Percentiles rank a stretch among this genome's conserved stretches.
These are phyloP conservation scores for Campaea margaritaria DNA, from an alignment of 2,888 invertebrate species.

Conservation along the genomic window DNA sequence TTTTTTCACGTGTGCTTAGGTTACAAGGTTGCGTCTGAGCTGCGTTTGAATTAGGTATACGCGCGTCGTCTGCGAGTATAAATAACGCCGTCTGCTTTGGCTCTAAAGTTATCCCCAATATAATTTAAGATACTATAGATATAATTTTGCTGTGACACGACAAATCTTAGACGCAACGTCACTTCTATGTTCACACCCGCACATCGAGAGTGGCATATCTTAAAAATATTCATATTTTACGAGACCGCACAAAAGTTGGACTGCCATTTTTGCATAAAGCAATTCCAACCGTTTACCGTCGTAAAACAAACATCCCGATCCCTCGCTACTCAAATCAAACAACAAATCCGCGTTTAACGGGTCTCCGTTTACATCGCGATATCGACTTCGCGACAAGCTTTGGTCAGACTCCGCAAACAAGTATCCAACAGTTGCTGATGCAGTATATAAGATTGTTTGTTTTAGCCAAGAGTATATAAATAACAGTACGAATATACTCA, in stretches of 20 bases:
- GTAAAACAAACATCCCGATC: conserved; percentile 21
- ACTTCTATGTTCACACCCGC: too few relatives aligned
- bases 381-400: conserved; percentile 38
- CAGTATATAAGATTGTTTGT: conserved; percentile 18
- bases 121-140: too few relatives aligned
- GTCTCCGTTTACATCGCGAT: conserved; percentile 29
- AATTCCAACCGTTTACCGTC: conserved; percentile 20
- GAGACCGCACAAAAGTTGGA: conserved; percentile 13
- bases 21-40: too few relatives aligned
- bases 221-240: conserved; percentile 12
- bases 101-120: too few relatives aligned
- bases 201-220: not conserved
- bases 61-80: too few relatives aligned
- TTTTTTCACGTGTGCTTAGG: too few relatives aligned
- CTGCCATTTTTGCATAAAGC: conserved; percentile 25
- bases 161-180: too few relatives aligned
- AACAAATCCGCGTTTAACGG: conserved; percentile 36
- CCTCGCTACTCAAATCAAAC: conserved; percentile 30
- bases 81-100: too few relatives aligned
- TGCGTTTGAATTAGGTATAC: too few relatives aligned
- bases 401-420: conserved; percentile 40
- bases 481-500: too few relatives aligned
- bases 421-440: not conserved
- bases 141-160: not conserved
- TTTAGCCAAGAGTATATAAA: not conserved